These are phyloP conservation scores for Geodia barretti DNA, from an alignment of 37 sponge, comb jelly and placozoan species.

Conservation along the genomic window DNA sequence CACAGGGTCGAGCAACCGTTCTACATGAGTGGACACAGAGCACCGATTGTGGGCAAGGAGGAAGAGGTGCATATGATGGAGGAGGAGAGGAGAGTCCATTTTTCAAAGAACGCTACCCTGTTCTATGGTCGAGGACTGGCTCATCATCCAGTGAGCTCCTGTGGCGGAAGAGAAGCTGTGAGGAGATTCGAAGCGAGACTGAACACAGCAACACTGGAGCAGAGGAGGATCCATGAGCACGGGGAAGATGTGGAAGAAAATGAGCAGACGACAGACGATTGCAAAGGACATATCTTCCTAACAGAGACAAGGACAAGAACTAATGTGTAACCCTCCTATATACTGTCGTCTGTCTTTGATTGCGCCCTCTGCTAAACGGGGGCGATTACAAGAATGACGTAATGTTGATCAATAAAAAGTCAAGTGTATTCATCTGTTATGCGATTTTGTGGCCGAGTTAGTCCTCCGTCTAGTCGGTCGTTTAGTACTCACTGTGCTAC, in stretches of 20 bases:
- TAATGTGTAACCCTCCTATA: too few relatives aligned
- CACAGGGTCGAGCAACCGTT: constrained; percentile 33
- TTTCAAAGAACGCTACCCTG: constrained; percentile 29
- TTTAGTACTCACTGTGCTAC: too few relatives aligned
- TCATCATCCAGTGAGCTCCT: background rate
- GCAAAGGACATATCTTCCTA: background rate
- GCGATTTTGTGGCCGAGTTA: too few relatives aligned
- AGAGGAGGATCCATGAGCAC: background rate
- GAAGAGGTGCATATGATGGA: constrained; percentile 14
- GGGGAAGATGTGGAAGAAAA: constrained; percentile 10
- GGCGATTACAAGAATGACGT: too few relatives aligned
- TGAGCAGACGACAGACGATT: background rate
- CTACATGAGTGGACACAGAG: constrained; percentile 53
- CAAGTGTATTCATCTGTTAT: too few relatives aligned
- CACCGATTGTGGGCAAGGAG: constrained; percentile 14
- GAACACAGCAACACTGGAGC: background rate
- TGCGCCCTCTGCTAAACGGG: too few relatives aligned
- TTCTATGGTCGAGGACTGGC: constrained; percentile 49
- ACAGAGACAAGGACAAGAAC: background rate
- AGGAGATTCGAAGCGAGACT: constrained; percentile 20
- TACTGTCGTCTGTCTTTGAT: too few relatives aligned
- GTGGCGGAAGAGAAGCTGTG: constrained; percentile 8
- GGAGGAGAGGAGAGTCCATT: constrained; percentile 11
- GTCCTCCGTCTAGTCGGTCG: too few relatives aligned
- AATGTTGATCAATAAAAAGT: too few relatives aligned